These are phyloP conservation scores for Bufo bufo DNA, from an alignment of 2,113 vertebrate species.

Conservation along the genomic window DNA sequence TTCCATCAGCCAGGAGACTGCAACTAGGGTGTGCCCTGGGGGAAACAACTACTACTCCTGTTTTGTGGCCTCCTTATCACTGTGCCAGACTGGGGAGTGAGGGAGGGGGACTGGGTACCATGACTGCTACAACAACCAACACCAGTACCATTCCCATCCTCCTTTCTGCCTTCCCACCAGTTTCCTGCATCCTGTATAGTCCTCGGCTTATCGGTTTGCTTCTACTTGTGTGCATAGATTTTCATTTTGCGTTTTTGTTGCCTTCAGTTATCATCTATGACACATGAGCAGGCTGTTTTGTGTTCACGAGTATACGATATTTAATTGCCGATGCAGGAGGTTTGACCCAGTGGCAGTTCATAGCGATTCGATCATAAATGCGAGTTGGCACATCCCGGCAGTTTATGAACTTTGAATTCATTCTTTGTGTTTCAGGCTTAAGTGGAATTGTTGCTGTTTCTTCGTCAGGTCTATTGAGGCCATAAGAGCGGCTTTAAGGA, in stretches of 20 bases:
- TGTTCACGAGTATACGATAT: not conserved
- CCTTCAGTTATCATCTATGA: not conserved
- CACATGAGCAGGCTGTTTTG: not conserved
- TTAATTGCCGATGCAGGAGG: not conserved
- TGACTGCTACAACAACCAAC: no score
- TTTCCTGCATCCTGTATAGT: no score
- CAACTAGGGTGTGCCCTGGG: no score
- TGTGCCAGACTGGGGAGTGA: no score
- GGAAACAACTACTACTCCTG: no score
- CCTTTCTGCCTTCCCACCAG: no score
- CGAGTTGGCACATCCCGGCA: not conserved
- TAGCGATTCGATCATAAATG: conserved; percentile 4
- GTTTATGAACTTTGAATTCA: not conserved
- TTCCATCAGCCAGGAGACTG: no score
- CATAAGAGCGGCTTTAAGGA: not conserved
- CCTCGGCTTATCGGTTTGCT: no score
- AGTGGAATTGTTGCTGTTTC: not conserved
- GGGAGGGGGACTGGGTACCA: no score
- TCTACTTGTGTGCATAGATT: not conserved
- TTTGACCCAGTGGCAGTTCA: not conserved
- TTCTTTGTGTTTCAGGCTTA: not conserved
- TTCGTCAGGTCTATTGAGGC: conserved; percentile 8
- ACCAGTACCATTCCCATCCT: no score
- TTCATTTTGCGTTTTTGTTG: not conserved
- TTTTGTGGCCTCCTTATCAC: no score